Base-by-base conservation (phyloP, 2,797 vertebrate genomes). In the Aselliscus stoliczkanus region DNA sequence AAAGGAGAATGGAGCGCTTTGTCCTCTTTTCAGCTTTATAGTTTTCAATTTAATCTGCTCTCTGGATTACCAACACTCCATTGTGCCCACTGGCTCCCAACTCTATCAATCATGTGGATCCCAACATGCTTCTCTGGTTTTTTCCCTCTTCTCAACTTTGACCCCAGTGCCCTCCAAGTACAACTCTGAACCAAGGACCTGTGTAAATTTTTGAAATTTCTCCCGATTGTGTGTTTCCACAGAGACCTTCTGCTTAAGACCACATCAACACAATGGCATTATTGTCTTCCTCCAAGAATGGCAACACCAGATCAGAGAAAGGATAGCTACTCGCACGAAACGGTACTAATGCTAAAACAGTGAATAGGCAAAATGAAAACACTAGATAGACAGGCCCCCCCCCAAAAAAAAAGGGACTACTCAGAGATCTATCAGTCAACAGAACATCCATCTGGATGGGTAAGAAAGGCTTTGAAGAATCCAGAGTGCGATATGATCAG, bases 261-360 rank as follows among this genome's bases (percentile, higher is more conserved):
- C 80, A 29, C 56, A 5, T 47, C 15, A 0, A 5, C 11, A 5
- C 17, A 9, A 31, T 3, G 27, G 47, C 5, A 27, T 3, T 4
- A 25, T 0, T 20, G 34, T 23, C 15, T 58, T 81, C 39, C 90
- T 62, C 39, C 15, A 52, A 62, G 60, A 62, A 20, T 5, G 34
- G 27, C 11, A 2, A 31, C 5, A 8, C 73, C 60, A n/a, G 58
- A 27, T 27, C 54, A 37, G 44, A 50, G 20, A 37, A 62, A 62
- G 0, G 47, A 6, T 9, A 7, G 18, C 15, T 27, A 3, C 10
- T 3, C 37, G 18, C 15, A 6, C 17, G 65, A 84, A 56, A 4
- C 9, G 56, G 34, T 31, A 23, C 69, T 29, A 3, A 11, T 3
- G 47, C 29, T 13, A 27, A 3, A 50, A n/a, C 44, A 2, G 5